Evolutionary conservation across 2,797 vertebrate species (phyloP).

Genomic region (Eptatretus atami): DNA sequence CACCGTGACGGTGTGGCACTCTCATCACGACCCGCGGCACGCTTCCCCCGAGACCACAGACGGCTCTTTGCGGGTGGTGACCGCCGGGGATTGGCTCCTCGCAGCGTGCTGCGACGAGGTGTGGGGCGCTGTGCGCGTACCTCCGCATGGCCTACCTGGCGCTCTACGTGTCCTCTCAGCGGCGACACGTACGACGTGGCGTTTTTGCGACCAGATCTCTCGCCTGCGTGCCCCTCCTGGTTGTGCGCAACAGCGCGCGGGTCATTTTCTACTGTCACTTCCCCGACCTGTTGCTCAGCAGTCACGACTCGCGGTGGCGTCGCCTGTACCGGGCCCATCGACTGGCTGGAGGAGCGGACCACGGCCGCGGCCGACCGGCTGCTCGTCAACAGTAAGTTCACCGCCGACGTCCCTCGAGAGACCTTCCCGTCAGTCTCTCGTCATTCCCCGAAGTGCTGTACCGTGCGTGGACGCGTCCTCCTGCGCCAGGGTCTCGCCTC

Average conservation of each 20-base stretch:
- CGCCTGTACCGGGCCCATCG: constrained; percentile 37
- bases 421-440: constrained; percentile 38
- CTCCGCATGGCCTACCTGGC: constrained; percentile 59
- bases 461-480: constrained; percentile 38
- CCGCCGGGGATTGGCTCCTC: constrained; percentile 52
- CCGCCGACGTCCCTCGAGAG: constrained; percentile 47
- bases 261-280: constrained; percentile 95
- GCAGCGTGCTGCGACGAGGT: constrained; percentile 39
- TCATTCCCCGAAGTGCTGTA: constrained; percentile 43
- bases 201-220: constrained; percentile 93
- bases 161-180: constrained; percentile 40
- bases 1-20: constrained; percentile 68
- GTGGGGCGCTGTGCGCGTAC: constrained; percentile 54
- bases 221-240: constrained; percentile 59
- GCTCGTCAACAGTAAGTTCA: constrained; percentile 75
- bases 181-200: constrained; percentile 38
- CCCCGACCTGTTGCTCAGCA: constrained; percentile 59
- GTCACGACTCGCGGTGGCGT: constrained; percentile 36
- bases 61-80: constrained; percentile 24
- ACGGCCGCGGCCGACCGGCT: constrained; percentile 83
- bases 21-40: constrained; percentile 41
- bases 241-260: constrained; percentile 45
- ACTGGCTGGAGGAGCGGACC: constrained; percentile 63
- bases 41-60: constrained; percentile 52
- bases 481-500: constrained; percentile 23